Base-by-base conservation (phyloP, 2,888 invertebrate species). In the Cylloceria caligata region DNA sequence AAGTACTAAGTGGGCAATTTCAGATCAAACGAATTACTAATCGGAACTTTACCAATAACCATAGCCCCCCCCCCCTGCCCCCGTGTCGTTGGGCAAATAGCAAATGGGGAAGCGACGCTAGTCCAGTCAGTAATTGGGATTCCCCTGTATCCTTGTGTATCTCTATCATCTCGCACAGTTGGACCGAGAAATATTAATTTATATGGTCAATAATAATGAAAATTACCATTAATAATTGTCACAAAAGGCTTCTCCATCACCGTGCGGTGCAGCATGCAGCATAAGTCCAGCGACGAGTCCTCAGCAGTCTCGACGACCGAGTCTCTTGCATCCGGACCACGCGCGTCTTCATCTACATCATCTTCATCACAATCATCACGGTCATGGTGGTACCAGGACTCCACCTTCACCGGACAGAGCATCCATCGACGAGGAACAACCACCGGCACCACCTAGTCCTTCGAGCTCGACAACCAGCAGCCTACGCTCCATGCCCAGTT, bases 251-350 rank as follows among this genome's bases (percentile, higher is more conserved):
- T 92, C 93, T 11, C 93, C 93, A 9, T 93, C 92, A 13, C 92
- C 93, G 0, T 91, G 92, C 67, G 91, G 90, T 2, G 88, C 83
- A 1, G 87, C 87, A 13, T 87, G 87, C 84, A 89, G 84, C 72
- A 79, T 76, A 60, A 92, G 92, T 67, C 91, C 93, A 4, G 88
- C 90, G n/a, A 90, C 90, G 62, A 92, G 93, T 27, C 92, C 93
- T 9, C 91, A 90, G 77, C 90, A 90, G 73, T 92, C 91, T 0
- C 88, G 93, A 19, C 93, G 95, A 74, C 95, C 95, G 71, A 95
- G 95, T 86, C 93, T 96, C 2, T 93, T 96, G 75, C 96, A 96
- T 93, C 96, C 96, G 6, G 95, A 96, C 88, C 96, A 96, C 91
- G 96, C 96, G 24, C 93, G 95, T 11, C 92, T 95, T n/a, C 94